Evolutionary conservation across 2,113 vertebrate species (phyloP).

Genomic region (Canis aureus): DNA sequence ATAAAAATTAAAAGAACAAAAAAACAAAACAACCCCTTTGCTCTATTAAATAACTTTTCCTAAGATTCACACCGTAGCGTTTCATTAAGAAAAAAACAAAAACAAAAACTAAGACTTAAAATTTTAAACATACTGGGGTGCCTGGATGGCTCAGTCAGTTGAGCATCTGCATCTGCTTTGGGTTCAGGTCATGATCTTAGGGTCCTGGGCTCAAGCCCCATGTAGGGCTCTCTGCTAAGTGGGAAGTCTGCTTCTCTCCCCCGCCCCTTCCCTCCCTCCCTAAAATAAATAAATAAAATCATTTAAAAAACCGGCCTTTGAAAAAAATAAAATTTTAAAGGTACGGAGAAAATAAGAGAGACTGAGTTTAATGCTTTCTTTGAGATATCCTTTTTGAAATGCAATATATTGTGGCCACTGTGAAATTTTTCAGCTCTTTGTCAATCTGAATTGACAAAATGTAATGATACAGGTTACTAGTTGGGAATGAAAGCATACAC

Average conservation of each 20-base stretch:
- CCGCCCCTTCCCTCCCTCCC: too few species aligned
- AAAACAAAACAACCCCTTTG: neutral
- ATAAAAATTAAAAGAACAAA: neutral
- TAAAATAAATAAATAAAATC: too few species aligned
- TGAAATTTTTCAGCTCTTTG: constrained; percentile 5
- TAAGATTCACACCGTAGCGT: neutral
- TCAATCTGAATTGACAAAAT: neutral
- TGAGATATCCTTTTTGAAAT: constrained; percentile 38
- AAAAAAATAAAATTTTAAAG: neutral
- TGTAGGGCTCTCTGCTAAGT: too few species aligned
- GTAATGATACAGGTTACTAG: neutral
- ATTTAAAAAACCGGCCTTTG: too few species aligned
- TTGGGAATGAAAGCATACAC: neutral
- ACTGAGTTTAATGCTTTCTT: constrained; percentile 43
- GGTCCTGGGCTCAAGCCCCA: too few species aligned
- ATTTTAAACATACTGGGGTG: neutral
- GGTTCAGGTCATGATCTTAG: too few species aligned
- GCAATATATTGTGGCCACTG: neutral
- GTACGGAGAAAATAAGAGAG: neutral
- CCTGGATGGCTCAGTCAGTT: too few species aligned
- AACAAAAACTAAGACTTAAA: neutral
- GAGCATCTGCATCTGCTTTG: too few species aligned
- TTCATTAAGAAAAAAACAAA: neutral
- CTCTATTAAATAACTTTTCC: constrained; percentile 7
- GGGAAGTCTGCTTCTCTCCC: too few species aligned